Evolutionary conservation across 2,797 vertebrate species (phyloP).

Genomic region (Siniperca obscura): DNA sequence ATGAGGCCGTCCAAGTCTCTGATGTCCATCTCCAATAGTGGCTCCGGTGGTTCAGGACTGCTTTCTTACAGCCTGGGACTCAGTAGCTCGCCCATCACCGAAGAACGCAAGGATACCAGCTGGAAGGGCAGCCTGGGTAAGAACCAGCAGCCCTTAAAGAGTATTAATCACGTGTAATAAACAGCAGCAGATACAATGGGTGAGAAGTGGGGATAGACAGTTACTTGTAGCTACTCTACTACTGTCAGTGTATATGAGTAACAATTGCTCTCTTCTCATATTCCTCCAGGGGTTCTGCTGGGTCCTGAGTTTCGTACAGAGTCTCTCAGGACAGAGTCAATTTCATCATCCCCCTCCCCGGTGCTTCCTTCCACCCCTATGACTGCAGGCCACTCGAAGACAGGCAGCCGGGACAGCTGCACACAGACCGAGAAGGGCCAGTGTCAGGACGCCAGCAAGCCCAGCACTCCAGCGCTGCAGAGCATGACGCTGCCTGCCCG

Average conservation of each 20-base stretch:
- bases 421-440: constrained; percentile 95
- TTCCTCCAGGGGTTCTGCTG: constrained; percentile 89
- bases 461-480: constrained; percentile 82
- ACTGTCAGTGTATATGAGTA: not conserved
- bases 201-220: not conserved
- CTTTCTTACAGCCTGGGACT: constrained; percentile 92
- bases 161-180: not conserved
- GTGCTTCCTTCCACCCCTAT: constrained; percentile 91
- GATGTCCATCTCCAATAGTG: constrained; percentile 96
- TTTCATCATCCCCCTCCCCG: constrained; percentile 95
- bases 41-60: constrained; percentile 88
- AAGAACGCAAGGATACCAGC: constrained; percentile 94
- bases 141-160: not conserved
- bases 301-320: constrained; percentile 92
- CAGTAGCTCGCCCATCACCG: constrained; percentile 93
- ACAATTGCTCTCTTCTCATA: not conserved
- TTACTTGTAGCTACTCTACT: not conserved
- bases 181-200: not conserved
- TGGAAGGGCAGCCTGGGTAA: constrained; percentile 99
- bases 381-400: constrained; percentile 93
- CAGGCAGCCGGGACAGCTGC: constrained; percentile 96
- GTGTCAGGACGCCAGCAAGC: constrained; percentile 87
- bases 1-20: constrained; percentile 99
- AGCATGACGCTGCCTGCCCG: constrained; percentile 82
- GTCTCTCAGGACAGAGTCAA: constrained; percentile 90